These are phyloP conservation scores for Nesidiocoris tenuis DNA, from an alignment of 2,888 invertebrate genomes.

Conservation along the genomic window DNA sequence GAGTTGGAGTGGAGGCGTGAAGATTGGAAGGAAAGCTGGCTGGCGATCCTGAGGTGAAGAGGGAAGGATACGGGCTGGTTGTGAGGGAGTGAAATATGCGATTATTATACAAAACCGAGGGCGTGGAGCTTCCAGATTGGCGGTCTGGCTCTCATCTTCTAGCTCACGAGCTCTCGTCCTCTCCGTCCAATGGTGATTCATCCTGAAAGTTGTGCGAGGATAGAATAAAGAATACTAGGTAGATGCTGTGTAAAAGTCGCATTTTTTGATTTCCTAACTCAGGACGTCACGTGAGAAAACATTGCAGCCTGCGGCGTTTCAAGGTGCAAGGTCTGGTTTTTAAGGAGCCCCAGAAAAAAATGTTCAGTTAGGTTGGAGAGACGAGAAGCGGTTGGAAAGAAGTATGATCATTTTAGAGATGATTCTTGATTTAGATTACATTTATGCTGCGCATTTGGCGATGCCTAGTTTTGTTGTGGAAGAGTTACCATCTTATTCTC, in stretches of 20 bases:
- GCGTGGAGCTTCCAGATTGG: not conserved
- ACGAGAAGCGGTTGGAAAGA: too few relatives aligned
- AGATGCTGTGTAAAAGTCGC: not conserved
- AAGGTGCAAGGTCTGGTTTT: too few relatives aligned
- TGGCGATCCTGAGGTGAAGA: not conserved
- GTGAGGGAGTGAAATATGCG: not conserved
- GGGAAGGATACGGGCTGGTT: not conserved
- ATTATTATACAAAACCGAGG: not conserved
- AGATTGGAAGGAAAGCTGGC: not conserved
- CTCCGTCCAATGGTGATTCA: not conserved
- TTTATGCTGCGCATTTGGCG: too few relatives aligned
- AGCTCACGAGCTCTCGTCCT: not conserved
- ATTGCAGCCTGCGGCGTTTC: too few relatives aligned
- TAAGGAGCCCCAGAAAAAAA: too few relatives aligned
- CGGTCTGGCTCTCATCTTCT: not conserved
- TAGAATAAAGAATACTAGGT: not conserved
- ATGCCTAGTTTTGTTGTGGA: too few relatives aligned
- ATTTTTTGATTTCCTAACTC: too few relatives aligned
- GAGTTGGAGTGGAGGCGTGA: not conserved
- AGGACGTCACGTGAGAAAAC: too few relatives aligned
- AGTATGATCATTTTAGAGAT: too few relatives aligned
- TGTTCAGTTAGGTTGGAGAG: too few relatives aligned
- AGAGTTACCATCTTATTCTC: too few relatives aligned
- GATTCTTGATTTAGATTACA: too few relatives aligned
- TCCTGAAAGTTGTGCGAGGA: not conserved